Conservation (phyloP, 2,797 vertebrate species). For the Sebastes iracundus region DNA sequence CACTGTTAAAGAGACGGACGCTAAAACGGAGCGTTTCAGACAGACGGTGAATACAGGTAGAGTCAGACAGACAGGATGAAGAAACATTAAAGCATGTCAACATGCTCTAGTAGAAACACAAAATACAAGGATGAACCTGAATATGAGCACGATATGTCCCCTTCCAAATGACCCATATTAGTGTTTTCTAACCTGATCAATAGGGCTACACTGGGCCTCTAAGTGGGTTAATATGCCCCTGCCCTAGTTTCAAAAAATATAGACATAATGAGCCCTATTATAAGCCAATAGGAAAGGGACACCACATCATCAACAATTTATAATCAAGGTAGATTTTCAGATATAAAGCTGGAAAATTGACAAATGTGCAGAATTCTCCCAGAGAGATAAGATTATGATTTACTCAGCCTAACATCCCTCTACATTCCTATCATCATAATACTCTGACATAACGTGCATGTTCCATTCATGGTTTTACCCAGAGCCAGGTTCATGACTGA, state of each 20-base stretch:
- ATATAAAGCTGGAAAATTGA: neutral
- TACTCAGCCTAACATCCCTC: too few relatives aligned
- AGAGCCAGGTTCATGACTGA: neutral
- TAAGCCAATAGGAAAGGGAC: neutral
- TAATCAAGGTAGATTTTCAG: neutral
- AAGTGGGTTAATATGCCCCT: neutral
- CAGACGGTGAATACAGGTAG: neutral
- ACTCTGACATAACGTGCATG: too few relatives aligned
- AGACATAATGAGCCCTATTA: neutral
- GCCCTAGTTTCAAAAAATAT: neutral
- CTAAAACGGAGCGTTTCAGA: neutral
- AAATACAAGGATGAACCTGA: neutral
- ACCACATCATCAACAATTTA: neutral
- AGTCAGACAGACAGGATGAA: neutral
- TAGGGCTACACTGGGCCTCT: neutral
- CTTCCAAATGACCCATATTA: neutral
- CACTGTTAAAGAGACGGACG: too few relatives aligned
- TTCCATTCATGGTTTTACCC: too few relatives aligned
- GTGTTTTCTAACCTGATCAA: neutral
- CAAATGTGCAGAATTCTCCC: neutral
- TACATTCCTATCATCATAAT: too few relatives aligned
- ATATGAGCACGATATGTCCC: neutral
- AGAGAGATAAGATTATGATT: neutral
- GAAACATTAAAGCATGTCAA: neutral
- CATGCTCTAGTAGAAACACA: neutral